A percentile compares a stretch with the other conserved stretches of the same genome.
These are phyloP conservation scores for Synergus japonicus DNA, from an alignment of 2,888 invertebrate genomes.

Conservation along the genomic window DNA sequence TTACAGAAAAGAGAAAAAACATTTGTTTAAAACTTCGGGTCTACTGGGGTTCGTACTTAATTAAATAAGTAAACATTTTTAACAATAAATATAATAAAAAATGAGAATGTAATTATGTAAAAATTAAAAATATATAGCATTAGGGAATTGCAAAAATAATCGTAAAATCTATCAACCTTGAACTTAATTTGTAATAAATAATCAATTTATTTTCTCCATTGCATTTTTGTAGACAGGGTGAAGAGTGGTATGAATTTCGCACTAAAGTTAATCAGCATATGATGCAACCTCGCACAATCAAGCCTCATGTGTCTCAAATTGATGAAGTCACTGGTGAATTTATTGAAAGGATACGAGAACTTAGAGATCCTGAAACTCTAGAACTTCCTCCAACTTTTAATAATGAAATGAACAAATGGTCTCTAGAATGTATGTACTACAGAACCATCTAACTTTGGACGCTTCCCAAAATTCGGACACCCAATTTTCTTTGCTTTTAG, in stretches of 20 bases:
- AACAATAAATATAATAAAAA: background rate
- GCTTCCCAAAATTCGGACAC: too few species aligned
- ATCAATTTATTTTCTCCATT: too few species aligned
- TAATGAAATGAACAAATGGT: slow-evolving; percentile 88
- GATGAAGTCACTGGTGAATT: slow-evolving; percentile 89
- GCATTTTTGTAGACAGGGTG: slow-evolving; percentile 84
- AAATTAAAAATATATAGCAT: background rate
- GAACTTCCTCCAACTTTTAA: slow-evolving; percentile 85
- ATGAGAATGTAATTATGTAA: background rate
- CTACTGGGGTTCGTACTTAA: background rate
- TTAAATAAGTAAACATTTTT: too few species aligned
- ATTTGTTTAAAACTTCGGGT: background rate
- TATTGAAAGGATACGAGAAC: slow-evolving; percentile 80
- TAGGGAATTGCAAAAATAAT: too few species aligned
- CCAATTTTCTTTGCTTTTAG: too few species aligned
- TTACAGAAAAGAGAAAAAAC: slow-evolving; percentile 67
- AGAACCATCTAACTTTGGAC: too few species aligned
- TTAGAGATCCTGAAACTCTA: slow-evolving; percentile 75
- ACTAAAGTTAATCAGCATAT: slow-evolving; percentile 91
- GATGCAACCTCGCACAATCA: slow-evolving; percentile 88
- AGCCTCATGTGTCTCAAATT: slow-evolving; percentile 86
- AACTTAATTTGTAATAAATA: background rate
- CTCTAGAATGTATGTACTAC: slow-evolving; percentile 86
- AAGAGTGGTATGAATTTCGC: slow-evolving; percentile 91
- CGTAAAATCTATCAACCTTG: too few species aligned